Evolutionary conservation across 2,113 vertebrate species (phyloP).

Genomic region (human): GRCh38 chr2:188902501-188903000

Average conservation of each 20-base stretch:
- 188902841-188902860: not conserved
- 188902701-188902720: not conserved
- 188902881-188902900: not conserved
- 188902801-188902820: not conserved
- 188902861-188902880: conserved; percentile 17
- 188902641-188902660: conserved; percentile 51
- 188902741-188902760: conserved; percentile 8
- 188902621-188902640: conserved; percentile 16
- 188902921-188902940: conserved; percentile 28
- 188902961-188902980: conserved; percentile 64
- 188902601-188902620: conserved; percentile 44
- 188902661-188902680: conserved; percentile 48
- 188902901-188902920: not conserved
- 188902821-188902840: not conserved
- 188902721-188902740: conserved; percentile 32
- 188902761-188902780: conserved; percentile 19
- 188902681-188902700: not conserved
- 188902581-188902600: conserved; percentile 49
- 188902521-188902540: conserved; percentile 44
- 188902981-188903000: conserved; percentile 73
- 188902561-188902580: conserved; percentile 60
- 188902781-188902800: not conserved
- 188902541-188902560: conserved; percentile 45
- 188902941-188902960: not conserved
- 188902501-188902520: not conserved